These are phyloP conservation scores for Ceuthmochares aereus DNA, from an alignment of 2,113 vertebrate genomes.

Conservation along the genomic window DNA sequence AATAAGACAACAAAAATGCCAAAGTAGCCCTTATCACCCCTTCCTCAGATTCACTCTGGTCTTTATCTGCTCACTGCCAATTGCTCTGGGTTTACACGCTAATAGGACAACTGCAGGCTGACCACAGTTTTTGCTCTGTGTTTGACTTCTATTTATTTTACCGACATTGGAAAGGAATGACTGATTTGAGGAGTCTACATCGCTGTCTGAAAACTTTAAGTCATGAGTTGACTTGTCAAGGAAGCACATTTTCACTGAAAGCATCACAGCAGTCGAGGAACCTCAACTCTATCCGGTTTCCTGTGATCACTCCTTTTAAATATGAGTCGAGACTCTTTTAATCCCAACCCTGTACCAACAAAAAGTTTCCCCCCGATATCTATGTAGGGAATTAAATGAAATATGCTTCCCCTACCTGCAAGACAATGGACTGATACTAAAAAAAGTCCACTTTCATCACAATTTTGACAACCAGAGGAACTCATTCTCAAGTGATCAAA, in stretches of 20 bases:
- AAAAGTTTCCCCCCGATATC: background rate
- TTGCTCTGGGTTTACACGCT: background rate
- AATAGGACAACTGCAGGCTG: background rate
- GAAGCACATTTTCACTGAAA: background rate
- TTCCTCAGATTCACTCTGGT: background rate
- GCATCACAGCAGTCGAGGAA: background rate
- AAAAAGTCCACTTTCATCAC: background rate
- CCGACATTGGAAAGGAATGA: background rate
- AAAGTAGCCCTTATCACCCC: background rate
- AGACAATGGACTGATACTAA: background rate
- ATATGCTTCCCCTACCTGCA: background rate
- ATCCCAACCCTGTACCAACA: background rate
- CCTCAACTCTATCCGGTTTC: background rate
- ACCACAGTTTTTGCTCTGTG: background rate
- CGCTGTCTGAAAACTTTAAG: background rate
- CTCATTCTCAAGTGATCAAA: background rate
- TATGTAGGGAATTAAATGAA: background rate
- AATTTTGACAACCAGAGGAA: background rate
- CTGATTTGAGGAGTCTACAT: rapidly evolving
- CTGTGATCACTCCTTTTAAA: background rate
- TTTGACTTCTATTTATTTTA: background rate
- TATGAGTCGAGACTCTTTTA: background rate
- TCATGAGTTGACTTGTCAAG: background rate
- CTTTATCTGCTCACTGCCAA: background rate
- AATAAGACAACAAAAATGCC: rapidly evolving